Conservation (phyloP, 2,113 vertebrate species). For the Corythoichthys haematopterus region DNA sequence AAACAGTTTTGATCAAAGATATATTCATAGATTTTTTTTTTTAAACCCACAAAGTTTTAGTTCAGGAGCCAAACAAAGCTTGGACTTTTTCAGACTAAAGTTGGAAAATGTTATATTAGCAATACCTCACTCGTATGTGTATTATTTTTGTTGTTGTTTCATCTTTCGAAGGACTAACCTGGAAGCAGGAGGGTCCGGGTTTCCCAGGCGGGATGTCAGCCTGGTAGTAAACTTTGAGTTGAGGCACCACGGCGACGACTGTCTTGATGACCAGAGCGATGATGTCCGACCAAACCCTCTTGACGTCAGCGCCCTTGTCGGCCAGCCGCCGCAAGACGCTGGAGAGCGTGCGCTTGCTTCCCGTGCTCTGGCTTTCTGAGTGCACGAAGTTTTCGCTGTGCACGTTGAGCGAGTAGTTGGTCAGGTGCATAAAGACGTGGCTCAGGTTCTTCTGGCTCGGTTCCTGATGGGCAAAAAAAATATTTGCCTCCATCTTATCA, state of each 20-base stretch:
- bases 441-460: constrained; percentile 88
- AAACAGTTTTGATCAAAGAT: no score
- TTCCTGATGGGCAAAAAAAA: constrained; percentile 59
- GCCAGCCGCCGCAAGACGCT: constrained; percentile 86
- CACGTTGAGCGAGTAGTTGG: constrained; percentile 95
- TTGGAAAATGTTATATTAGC: no score
- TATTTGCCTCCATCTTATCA: no score
- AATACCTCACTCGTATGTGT: no score
- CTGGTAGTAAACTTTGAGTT: constrained; percentile 91
- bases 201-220: constrained; percentile 89
- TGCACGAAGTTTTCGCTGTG: constrained; percentile 92
- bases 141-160: no score
- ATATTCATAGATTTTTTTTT: no score
- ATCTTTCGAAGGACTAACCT: constrained; percentile 67
- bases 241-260: constrained; percentile 88
- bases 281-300: constrained; percentile 95
- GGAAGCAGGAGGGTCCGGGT: constrained; percentile 93
- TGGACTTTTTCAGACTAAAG: no score
- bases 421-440: constrained; percentile 95
- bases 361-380: constrained; percentile 85
- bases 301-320: constrained; percentile 86
- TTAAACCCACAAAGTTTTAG: no score
- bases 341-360: constrained; percentile 94
- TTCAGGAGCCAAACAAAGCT: no score
- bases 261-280: constrained; percentile 96